phyloP scores from a whole-genome alignment of 2,113 vertebrate genomes.

The Puntigrus tetrazona region DNA sequence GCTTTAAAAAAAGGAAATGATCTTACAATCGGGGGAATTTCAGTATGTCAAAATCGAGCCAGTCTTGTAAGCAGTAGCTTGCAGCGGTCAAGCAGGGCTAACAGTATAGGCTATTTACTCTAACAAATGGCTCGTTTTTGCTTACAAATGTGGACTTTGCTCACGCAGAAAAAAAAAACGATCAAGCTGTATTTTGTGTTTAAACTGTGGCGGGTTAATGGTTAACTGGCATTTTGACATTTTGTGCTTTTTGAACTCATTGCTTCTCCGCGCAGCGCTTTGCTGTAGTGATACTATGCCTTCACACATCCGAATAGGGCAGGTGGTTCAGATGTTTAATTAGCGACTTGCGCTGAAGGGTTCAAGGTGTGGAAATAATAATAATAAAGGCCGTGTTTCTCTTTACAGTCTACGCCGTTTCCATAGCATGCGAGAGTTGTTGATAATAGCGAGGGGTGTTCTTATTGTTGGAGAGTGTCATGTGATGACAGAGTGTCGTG shows the following conservation, averaged over 20 bases:
- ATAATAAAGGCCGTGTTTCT: not conserved
- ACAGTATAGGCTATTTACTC: not conserved
- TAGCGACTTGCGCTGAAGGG: not conserved
- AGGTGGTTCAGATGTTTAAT: not conserved
- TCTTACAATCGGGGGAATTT: not conserved
- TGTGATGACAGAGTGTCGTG: not conserved
- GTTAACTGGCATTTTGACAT: not conserved
- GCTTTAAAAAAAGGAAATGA: not conserved
- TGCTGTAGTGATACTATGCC: not conserved
- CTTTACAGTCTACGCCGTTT: not conserved
- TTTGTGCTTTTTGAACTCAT: not conserved
- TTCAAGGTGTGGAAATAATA: not conserved
- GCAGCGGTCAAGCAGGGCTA: not conserved
- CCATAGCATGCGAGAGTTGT: not conserved
- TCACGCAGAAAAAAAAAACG: not conserved
- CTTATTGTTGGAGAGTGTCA: not conserved
- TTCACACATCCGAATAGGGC: not conserved
- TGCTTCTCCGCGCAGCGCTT: not conserved
- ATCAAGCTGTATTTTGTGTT: slow-evolving; percentile 4
- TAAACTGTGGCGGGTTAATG: not conserved
- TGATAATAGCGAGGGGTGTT: not conserved
- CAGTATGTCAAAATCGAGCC: not conserved
- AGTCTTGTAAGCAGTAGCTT: not conserved
- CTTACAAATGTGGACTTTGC: not conserved
- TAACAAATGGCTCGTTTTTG: no score